Base-by-base conservation (phyloP, 1,140 invertebrate genomes). In the Papilio aristodemus region DNA sequence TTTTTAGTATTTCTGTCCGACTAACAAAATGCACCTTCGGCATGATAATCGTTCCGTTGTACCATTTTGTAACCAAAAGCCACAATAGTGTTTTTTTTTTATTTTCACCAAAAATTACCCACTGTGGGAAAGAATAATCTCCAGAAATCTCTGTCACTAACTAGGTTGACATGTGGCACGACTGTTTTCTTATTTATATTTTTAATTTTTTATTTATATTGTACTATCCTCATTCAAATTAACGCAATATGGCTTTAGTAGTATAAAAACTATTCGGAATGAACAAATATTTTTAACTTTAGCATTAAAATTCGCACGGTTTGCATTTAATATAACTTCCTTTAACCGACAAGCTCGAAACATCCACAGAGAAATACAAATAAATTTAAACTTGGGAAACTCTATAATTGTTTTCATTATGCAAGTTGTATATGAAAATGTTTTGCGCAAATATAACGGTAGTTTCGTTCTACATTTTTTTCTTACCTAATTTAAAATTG, bases 271-370 rank as follows among this genome's bases (percentile, higher is more conserved):
- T 46, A 17, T 46, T 17, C 41, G 5, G 39, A 14, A 41, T 41
- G 43, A 46, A 19, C 7, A 17, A 46, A 46, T 17, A 46, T 46
- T n/a, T 8, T 46, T 50, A 50, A 54, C 46, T 54, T 54, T 54
- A 54, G 46, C 22, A 54, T 54, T 54, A 54, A 54, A 54, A 54
- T 54, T 54, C 11, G 46, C 46, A 22, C 19, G 46, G 46, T 54
- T 54, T 54, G 46, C 46, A 54, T 54, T 54, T 54, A 54, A 54
- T 54, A 54, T 54, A 54, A 54, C 46, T 54, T 54, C 46, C 46
- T 54, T 50, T 54, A 54, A 54, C 46, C 46, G 19, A 54, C 46
- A 54, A 54, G 46, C 46, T 54, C 9, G 46, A 54, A 54, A 54
- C 46, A 54, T 54, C 46, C 46, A 22, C 46, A 54, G 46, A 54